These are phyloP conservation scores for Malacoctenus gilli DNA, from an alignment of 2,797 vertebrate genomes.

Conservation along the genomic window DNA sequence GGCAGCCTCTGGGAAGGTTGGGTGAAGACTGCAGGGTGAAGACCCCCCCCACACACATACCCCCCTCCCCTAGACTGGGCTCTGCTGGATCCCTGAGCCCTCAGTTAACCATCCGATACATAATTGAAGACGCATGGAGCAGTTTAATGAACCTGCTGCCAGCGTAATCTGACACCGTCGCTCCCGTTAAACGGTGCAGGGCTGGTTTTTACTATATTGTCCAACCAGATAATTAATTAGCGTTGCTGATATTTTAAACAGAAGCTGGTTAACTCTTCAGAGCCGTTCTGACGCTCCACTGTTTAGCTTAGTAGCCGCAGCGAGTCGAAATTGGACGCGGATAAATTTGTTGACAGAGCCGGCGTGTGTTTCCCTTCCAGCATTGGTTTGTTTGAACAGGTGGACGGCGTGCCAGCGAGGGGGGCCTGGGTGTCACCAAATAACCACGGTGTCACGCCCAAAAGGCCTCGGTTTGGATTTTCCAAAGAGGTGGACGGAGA, in stretches of 20 bases:
- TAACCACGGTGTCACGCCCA: not conserved
- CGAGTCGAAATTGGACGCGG: too few species aligned
- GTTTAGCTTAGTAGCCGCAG: too few species aligned
- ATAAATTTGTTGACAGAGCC: too few species aligned
- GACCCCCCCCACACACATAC: too few species aligned
- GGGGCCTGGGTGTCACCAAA: constrained; percentile 29
- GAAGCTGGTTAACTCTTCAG: too few species aligned
- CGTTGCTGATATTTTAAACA: too few species aligned
- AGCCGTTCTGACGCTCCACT: too few species aligned
- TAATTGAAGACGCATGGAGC: constrained; percentile 6
- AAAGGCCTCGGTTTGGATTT: too few species aligned
- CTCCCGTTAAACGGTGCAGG: not conserved
- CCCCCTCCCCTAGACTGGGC: too few species aligned
- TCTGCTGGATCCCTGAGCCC: constrained; percentile 13
- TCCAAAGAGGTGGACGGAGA: too few species aligned
- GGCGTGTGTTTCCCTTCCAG: constrained; percentile 15
- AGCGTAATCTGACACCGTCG: not conserved
- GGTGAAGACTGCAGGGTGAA: not conserved
- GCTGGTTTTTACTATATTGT: not conserved
- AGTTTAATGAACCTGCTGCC: not conserved
- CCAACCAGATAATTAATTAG: too few species aligned
- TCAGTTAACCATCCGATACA: constrained; percentile 2
- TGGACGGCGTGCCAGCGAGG: not conserved
- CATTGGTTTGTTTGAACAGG: constrained; percentile 36
- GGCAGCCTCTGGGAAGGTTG: too few species aligned